A percentile compares a stretch with the other conserved stretches of the same genome.
phyloP scores from a whole-genome alignment of 2,113 vertebrate genomes.

The Jaculus jaculus region DNA sequence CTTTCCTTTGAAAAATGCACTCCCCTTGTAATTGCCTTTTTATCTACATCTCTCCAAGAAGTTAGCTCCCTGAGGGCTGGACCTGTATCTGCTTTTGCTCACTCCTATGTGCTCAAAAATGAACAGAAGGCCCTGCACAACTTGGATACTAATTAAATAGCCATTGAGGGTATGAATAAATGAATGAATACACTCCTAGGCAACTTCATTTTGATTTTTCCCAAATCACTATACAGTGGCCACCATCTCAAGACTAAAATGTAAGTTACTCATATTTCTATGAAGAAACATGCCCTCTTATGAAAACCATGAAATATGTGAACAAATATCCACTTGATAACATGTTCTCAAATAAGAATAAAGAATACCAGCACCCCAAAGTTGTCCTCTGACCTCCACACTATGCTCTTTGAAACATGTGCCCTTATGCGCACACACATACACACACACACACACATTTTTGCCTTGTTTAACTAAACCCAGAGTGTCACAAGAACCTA shows the following conservation, averaged over 20 bases:
- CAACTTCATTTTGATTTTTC: neutral
- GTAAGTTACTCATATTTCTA: neutral
- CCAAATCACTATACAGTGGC: neutral
- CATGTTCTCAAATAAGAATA: neutral
- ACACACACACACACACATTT: neutral
- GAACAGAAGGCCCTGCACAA: neutral
- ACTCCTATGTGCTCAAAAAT: neutral
- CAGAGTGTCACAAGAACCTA: too few species aligned
- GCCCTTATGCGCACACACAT: neutral
- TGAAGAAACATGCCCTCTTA: neutral
- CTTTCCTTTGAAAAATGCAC: neutral
- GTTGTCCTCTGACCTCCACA: neutral
- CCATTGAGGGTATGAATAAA: neutral
- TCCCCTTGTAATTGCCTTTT: neutral
- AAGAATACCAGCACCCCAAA: neutral
- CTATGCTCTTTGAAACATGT: neutral
- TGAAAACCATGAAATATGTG: slow-evolving; percentile 19
- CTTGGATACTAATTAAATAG: neutral
- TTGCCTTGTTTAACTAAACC: too few species aligned
- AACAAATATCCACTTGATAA: neutral
- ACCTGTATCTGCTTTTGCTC: neutral
- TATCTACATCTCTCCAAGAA: neutral
- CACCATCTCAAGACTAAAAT: neutral
- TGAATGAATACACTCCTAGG: neutral
- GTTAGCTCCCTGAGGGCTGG: neutral